phyloP scores from a whole-genome alignment of 2,113 vertebrate genomes.

The Hypanus sabinus region DNA sequence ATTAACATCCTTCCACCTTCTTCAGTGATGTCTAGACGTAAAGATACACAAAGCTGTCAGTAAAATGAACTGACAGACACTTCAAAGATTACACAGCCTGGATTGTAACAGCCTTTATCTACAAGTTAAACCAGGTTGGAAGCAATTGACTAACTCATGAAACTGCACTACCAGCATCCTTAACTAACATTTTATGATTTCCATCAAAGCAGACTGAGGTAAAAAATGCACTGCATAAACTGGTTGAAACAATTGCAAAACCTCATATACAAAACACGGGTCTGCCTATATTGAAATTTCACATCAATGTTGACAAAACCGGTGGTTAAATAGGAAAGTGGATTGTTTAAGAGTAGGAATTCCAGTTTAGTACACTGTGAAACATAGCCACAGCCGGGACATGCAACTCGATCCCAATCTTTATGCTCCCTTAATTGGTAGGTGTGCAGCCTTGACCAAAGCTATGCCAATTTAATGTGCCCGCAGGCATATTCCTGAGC shows the following conservation, averaged over 20 bases:
- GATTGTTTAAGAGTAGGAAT: no score
- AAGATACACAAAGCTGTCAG: neutral
- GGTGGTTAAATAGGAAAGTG: no score
- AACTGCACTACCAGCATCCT: neutral
- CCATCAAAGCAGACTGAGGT: neutral
- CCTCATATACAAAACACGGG: neutral
- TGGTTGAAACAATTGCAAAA: neutral
- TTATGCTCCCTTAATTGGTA: no score
- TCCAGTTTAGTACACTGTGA: no score
- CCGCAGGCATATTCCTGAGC: no score
- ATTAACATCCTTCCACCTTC: neutral
- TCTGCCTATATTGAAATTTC: neutral
- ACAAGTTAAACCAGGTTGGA: neutral
- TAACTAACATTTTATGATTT: constrained; percentile 28
- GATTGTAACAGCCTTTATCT: neutral
- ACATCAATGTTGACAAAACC: no score
- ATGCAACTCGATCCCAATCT: no score
- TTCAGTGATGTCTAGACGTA: neutral
- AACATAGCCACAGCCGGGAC: no score
- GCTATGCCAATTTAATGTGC: no score
- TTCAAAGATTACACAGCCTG: constrained; percentile 8
- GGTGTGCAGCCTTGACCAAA: no score
- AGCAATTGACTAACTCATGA: constrained; percentile 33
- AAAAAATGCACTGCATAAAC: neutral
- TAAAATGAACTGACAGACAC: constrained; percentile 23